Evolutionary conservation across 2,113 vertebrate species (phyloP), one percentile per base, ranked within the genome.

Genomic region (Clarias batrachus): DNA sequence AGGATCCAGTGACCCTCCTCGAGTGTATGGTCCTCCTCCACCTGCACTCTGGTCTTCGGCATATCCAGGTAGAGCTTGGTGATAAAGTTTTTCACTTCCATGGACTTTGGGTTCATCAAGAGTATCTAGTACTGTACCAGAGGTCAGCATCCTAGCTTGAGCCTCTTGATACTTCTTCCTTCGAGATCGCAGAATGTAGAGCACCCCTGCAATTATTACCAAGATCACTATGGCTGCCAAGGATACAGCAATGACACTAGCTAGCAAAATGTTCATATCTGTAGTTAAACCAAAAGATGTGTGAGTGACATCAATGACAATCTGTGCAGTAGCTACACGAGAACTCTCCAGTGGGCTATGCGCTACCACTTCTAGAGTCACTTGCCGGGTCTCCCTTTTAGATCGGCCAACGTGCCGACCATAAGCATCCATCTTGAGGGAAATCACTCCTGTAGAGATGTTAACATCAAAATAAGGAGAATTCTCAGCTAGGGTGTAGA

Each of bases 401-500:
- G 94, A 78, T 0, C 94, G 93, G 19, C 95, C 93, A 94, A 94
- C 3, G 93, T 89, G 85, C 33, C 33, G 86, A 30, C 94, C 81
- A 93, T 89, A 95, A 89, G 96, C 95, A 91, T 99, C 97, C 90
- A 97, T 83, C 4, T 96, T 97, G n/a, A 99, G 93, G 89, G 95
- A 97, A 86, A 99, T 89, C 71, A 94, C 94, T 7, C 98, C 98
- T 0, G 96, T 99, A 59, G 97, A 98, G 86, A 95, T 95, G 90
- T 99, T 99, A 88, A 99, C 93, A 33, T 95, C 96, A 71, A 99
- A 99, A 92, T 96, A 99, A 0, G 96, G 97, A 0, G 98, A 99
- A 3, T 89, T 93, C 30, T 95, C 91, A 3, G 95, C 91, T 63
- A 99, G 90, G 2, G 95, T 95, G 89, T 98, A 99, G 12, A 99